Evolutionary conservation across 2,113 vertebrate genomes (phyloP), one percentile per base, ranked within the genome.

Genomic region (Myiopsitta monachus): DNA sequence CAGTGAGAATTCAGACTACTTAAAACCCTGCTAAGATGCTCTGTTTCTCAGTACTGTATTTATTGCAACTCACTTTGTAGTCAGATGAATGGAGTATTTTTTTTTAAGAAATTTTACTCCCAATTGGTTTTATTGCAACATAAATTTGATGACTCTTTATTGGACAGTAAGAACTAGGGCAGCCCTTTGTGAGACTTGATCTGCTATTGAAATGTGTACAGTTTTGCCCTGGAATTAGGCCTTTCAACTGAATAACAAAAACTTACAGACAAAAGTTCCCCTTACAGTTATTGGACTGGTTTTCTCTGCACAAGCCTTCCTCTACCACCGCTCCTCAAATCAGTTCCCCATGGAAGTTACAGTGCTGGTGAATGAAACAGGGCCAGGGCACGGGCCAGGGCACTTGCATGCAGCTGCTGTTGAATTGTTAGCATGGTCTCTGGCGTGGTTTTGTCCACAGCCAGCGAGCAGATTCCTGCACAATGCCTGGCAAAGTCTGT

Each of bases 21-120:
- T 96, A 92, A 94, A 95, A 96, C 83, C 96, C 97, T 72, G 91
- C 96, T 94, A 97, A 70, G 95, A 91, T 4, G 11, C 83, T 82
- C 90, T 92, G 77, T 92, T 96, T 94, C 95, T 89, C 96, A 94
- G 80, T 84, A 82, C 78, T 72, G 77, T 95, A 95, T 97, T 97
- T 97, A 96, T 97, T 94, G 92, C 89, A 94, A 91, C 83, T 95
- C 80, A 91, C 97, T 97, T 97, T 97, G 96, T 97, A 97, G 96
- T 96, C 88, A 94, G 93, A 97, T 96, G 95, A 97, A 96, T 96
- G 94, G 79, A 90, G 83, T 90, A 63, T 70, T 87, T 90, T 47
- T 87, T 84, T 87, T 84, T 51, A 93, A 95, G 89, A 75, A 93
- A 93, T 97, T 93, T 93, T 96, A 95, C 94, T 96, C 89, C 83